Base-by-base conservation (phyloP, 2,113 vertebrate genomes). In the Ramphastos sulfuratus region DNA sequence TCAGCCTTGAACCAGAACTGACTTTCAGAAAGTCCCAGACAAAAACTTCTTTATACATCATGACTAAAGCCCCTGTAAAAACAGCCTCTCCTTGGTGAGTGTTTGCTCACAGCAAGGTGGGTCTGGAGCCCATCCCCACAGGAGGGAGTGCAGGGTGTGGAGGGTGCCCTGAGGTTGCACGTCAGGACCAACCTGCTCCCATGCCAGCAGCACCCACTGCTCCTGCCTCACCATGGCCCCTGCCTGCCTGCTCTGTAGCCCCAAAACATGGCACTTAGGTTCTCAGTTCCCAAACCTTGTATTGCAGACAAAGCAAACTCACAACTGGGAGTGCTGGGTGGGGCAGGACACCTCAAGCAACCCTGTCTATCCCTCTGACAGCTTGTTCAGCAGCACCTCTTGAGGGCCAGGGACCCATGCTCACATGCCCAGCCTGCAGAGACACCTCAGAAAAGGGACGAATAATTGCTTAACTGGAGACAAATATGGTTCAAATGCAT, bases 211-310 rank as follows among this genome's bases (percentile, higher is more conserved):
- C 50, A 52, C 23, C 50, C 50, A 52, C 50, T 39, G 30, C 31
- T 58, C 44, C 28, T 25, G 15, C 35, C 28, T 48, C 4, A n/a
- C 17, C 48, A 58, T 77, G 33, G 52, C 35, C 9, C 4, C 37
- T 64, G 80, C 21, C 44, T 59, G 31, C 37, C 50, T 3, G 2
- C 39, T 25, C 78, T 3, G 24, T 9, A 1, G 66, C 46, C 21
- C 67, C 58, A 4, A 1, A 27, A 35, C 12, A 60, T 0, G 50
- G 0, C 0, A 0, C 37, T 60, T 13, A 15, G 21, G 67, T 69
- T 27, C 46, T 78, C 1, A 0, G 52, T 58, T 30, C 60, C 48
- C 58, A 66, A 63, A 31, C 23, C 18, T 52, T 10, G 1, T 0
- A 0, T 5, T 15, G 4, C 20, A 75, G 54, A n/a, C 17, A 37